Evolutionary conservation across 2,888 invertebrate species (phyloP).

Genomic region (Pollenia angustigena): DNA sequence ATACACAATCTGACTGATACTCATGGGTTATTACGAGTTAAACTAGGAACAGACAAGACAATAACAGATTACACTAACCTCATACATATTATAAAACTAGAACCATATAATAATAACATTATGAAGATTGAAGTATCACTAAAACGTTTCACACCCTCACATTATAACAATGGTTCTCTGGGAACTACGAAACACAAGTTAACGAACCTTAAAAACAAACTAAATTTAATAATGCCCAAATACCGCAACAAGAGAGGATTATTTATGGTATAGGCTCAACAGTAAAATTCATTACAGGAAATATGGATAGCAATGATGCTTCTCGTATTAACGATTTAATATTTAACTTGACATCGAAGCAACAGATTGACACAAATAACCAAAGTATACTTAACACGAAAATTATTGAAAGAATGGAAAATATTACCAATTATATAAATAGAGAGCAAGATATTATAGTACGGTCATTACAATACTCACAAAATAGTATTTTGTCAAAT

Average conservation of each 20-base stretch:
- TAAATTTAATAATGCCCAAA: slow-evolving; percentile 9
- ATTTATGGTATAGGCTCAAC: slow-evolving; percentile 19
- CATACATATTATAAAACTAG: slow-evolving; percentile 24
- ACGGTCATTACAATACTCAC: slow-evolving; percentile 1
- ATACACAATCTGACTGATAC: neutral
- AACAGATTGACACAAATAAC: neutral
- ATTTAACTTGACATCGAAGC: no score
- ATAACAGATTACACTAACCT: slow-evolving; percentile 20
- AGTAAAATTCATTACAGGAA: slow-evolving; percentile 3
- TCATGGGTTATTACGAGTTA: slow-evolving; percentile 16
- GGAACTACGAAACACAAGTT: slow-evolving; percentile 1
- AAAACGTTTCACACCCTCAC: neutral
- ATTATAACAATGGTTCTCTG: neutral
- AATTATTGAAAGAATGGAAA: slow-evolving; percentile 33
- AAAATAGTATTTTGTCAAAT: slow-evolving; percentile 29
- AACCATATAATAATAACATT: slow-evolving; percentile 8
- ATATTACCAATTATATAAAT: slow-evolving; percentile 32
- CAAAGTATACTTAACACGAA: slow-evolving; percentile 6
- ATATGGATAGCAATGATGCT: slow-evolving; percentile 13
- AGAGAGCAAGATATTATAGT: slow-evolving; percentile 27
- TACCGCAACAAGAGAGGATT: neutral
- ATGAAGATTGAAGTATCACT: slow-evolving; percentile 20
- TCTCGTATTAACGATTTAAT: slow-evolving; percentile 2
- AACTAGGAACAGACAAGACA: slow-evolving; percentile 30
- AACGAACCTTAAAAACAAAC: neutral